Conservation (phyloP, 2,113 vertebrate species). For the Tachycineta bicolor region DNA sequence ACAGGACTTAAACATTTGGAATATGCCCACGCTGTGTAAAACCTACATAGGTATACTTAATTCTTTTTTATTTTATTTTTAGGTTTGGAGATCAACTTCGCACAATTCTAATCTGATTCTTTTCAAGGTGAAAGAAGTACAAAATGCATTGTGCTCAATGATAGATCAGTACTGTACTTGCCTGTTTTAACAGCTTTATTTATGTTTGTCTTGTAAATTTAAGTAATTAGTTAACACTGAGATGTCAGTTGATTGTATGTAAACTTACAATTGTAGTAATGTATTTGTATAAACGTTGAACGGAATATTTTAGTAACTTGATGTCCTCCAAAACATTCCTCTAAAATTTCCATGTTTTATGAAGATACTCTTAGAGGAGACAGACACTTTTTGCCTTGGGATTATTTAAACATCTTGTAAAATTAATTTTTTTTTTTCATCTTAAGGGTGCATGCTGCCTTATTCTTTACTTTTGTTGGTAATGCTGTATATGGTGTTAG, state of each 20-base stretch:
- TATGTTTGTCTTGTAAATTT: slow-evolving; percentile 90
- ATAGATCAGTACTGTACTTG: slow-evolving; percentile 85
- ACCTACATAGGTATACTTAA: slow-evolving; percentile 61
- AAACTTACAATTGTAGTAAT: slow-evolving; percentile 83
- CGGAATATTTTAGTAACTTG: slow-evolving; percentile 83
- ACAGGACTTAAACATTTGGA: slow-evolving; percentile 35
- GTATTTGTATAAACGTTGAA: slow-evolving; percentile 81
- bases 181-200: slow-evolving; percentile 93
- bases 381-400: slow-evolving; percentile 60
- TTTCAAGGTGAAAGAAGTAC: slow-evolving; percentile 69
- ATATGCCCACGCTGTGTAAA: slow-evolving; percentile 64
- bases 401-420: slow-evolving; percentile 73
- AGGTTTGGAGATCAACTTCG: slow-evolving; percentile 69
- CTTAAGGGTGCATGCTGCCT: slow-evolving; percentile 77
- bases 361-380: slow-evolving; percentile 64
- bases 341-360: slow-evolving; percentile 69
- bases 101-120: slow-evolving; percentile 66
- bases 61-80: slow-evolving; percentile 64
- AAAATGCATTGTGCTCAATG: slow-evolving; percentile 69
- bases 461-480: slow-evolving; percentile 76
- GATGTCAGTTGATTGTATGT: slow-evolving; percentile 81
- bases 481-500: slow-evolving; percentile 68
- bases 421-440: slow-evolving; percentile 71
- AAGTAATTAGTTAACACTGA: slow-evolving; percentile 76
- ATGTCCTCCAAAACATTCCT: slow-evolving; percentile 70